Evolutionary conservation across 2,113 vertebrate species (phyloP), one percentile per base, ranked within the genome.

Genomic region (Pica pica): DNA sequence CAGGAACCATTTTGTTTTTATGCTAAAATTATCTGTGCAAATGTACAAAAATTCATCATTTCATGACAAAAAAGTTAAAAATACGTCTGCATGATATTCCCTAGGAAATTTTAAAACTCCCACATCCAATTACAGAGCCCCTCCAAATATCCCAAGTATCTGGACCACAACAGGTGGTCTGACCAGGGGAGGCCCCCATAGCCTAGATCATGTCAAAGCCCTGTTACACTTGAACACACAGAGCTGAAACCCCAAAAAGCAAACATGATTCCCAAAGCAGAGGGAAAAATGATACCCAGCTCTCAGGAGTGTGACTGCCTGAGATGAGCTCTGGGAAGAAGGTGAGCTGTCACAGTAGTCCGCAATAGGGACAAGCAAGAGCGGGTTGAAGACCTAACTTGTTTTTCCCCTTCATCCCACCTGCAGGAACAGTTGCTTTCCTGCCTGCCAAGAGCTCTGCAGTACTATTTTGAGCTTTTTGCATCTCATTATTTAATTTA

Each of bases 91-190:
- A 19, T 5, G 8, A 11, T 0, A 0, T 27, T 78, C 60, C 53
- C 27, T 41, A 10, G 1, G 42, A 19, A 61, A 67, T 10, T 33
- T 41, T 30, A 33, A 21, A n/a, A 33, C 20, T 52, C 42, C 11
- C 13, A 21, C 1, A 2, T 9, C 13, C 52, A 3, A 6, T 15
- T n/a, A 20, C 24, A 24, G 24, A 83, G 31, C 17, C 28, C 3
- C 4, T 31, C 4, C 0, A 0, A 90, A 77, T 9, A 74, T 4
- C 16, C 64, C 57, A 28, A 61, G 63, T 2, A 35, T 2, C 16
- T 11, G 49, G 49, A 65, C 3, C 33, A 24, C 4, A 39, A 39
- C 11, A 39, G 39, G 39, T 10, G 39, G 39, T 39, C 39, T 12
- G 3, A 9, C 17, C 20, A 31, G 31, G 9, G 16, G 21, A 19